Percentiles rank a stretch among this genome's conserved stretches.
Conservation (phyloP, 2,888 invertebrate genomes). For the Thymelicus sylvestris region DNA sequence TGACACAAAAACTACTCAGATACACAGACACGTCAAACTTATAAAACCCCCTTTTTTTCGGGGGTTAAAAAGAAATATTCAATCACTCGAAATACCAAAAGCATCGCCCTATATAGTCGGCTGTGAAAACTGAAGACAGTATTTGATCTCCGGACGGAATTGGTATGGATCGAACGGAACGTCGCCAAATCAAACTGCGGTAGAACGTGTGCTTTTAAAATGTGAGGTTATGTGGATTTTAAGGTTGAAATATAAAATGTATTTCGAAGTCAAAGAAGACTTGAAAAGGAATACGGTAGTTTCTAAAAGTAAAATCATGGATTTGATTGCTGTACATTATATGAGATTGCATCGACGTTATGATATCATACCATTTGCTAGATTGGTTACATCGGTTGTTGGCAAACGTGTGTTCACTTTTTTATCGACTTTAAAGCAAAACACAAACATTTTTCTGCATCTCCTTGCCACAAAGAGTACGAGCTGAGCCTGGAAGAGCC, state of each 20-base stretch:
- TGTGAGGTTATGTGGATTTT: constrained; percentile 15
- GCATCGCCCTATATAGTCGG: constrained; percentile 2
- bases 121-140: constrained; percentile 30
- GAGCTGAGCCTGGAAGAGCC: no score
- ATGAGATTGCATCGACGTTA: neutral
- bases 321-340: neutral
- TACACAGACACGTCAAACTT: no score
- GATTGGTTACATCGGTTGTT: no score
- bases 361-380: no score
- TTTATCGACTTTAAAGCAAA: no score
- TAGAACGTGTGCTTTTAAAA: constrained; percentile 27
- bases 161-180: constrained; percentile 31
- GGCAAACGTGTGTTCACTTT: no score
- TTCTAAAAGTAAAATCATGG: neutral
- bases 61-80: no score
- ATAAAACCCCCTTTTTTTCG: no score
- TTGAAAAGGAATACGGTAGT: neutral
- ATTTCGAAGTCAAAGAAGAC: neutral
- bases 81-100: neutral
- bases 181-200: constrained; percentile 36
- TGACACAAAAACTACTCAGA: no score
- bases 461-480: no score
- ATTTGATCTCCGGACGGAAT: constrained; percentile 34
- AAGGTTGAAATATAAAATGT: neutral
- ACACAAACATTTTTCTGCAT: no score